Percentiles rank a stretch among this genome's conserved stretches.
Conservation (phyloP, 2,113 vertebrate genomes). For the Haplochromis vanheusdeni region DNA sequence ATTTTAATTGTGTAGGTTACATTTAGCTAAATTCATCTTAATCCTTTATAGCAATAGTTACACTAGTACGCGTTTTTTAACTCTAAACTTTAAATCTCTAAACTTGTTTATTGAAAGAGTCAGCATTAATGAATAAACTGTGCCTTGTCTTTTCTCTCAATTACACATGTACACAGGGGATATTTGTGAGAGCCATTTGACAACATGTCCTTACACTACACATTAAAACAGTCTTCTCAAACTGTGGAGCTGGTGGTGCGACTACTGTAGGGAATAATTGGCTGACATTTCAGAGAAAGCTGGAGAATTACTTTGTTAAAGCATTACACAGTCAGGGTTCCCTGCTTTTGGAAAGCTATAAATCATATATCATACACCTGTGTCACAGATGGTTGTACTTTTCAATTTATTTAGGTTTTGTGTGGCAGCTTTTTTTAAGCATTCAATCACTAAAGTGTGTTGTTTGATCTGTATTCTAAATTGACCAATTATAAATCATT, state of each 20-base stretch:
- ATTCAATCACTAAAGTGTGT: not conserved
- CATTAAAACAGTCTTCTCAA: not conserved
- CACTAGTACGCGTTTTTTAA: not conserved
- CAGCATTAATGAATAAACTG: not conserved
- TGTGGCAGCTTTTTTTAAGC: not conserved
- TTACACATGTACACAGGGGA: not conserved
- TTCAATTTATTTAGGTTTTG: not conserved
- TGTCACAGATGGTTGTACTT: not conserved
- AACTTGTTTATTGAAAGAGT: not conserved
- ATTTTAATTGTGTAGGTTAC: not conserved
- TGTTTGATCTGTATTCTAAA: not conserved
- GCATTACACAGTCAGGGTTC: not conserved
- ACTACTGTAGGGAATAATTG: not conserved
- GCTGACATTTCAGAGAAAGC: not conserved
- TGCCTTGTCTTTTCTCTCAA: not conserved
- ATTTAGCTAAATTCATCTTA: not conserved
- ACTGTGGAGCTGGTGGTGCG: not conserved
- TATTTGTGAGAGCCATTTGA: not conserved
- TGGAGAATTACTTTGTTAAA: not conserved
- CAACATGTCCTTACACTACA: not conserved
- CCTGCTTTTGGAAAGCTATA: not conserved
- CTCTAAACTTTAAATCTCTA: not conserved
- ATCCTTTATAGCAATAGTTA: not conserved
- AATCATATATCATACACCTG: not conserved
- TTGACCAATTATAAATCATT: not conserved